A percentile compares a stretch with the other conserved stretches of the same genome.
phyloP scores from a whole-genome alignment of 2,797 vertebrate genomes.

The Cyclopterus lumpus region DNA sequence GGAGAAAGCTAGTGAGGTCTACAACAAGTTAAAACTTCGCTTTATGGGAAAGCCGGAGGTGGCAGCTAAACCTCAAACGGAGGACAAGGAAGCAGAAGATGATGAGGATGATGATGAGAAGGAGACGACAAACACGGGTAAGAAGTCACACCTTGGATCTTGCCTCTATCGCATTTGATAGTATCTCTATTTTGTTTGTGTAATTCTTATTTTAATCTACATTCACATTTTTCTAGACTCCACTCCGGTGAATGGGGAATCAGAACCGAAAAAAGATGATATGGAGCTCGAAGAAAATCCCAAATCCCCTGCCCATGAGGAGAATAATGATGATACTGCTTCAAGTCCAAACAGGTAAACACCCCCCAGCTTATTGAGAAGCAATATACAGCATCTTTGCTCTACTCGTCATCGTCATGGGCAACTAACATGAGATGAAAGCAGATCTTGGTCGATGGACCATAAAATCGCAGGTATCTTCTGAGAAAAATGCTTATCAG shows the following conservation, averaged over 20 bases:
- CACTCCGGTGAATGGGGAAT: slow-evolving; percentile 92
- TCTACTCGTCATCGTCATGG: neutral
- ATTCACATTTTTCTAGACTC: slow-evolving; percentile 75
- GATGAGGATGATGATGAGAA: slow-evolving; percentile 71
- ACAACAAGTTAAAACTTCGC: slow-evolving; percentile 93
- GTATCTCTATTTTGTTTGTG: neutral
- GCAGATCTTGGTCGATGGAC: neutral
- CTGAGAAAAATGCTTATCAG: neutral
- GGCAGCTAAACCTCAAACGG: slow-evolving; percentile 82
- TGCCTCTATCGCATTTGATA: neutral
- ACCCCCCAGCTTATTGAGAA: neutral
- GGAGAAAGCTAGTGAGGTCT: slow-evolving; percentile 95
- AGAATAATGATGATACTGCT: slow-evolving; percentile 67
- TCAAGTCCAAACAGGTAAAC: slow-evolving; percentile 81
- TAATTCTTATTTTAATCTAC: neutral
- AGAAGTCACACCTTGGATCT: neutral
- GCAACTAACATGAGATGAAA: neutral
- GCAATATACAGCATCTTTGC: neutral
- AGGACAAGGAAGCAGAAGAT: slow-evolving; percentile 74
- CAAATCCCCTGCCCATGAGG: slow-evolving; percentile 73
- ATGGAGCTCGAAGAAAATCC: slow-evolving; percentile 71
- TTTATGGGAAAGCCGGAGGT: slow-evolving; percentile 91
- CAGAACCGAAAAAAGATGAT: slow-evolving; percentile 84
- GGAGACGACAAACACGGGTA: slow-evolving; percentile 74
- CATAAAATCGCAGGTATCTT: neutral